These are phyloP conservation scores for Struthidea cinerea DNA, from an alignment of 2,113 vertebrate genomes.

Conservation along the genomic window DNA sequence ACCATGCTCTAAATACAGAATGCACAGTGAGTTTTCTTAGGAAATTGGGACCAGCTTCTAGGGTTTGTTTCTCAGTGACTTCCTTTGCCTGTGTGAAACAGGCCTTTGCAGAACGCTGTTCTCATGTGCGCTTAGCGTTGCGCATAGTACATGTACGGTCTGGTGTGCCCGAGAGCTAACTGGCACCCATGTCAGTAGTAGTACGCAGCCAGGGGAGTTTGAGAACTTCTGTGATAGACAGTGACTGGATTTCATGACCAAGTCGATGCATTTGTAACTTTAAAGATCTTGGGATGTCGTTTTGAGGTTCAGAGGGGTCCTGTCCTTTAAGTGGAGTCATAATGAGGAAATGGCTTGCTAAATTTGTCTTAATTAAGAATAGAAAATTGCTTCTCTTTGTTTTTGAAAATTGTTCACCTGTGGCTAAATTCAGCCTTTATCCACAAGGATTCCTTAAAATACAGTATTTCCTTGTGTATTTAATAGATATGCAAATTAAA, in stretches of 20 bases:
- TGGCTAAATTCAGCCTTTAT: background rate
- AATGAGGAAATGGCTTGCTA: background rate
- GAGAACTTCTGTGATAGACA: background rate
- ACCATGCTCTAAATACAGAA: background rate
- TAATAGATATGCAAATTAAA: background rate
- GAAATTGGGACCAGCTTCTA: background rate
- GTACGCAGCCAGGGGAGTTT: background rate
- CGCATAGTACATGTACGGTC: background rate
- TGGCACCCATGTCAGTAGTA: background rate
- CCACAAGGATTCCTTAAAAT: background rate
- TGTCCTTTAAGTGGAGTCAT: background rate
- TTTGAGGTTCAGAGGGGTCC: background rate
- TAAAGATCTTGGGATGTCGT: background rate
- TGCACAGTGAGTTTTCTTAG: background rate
- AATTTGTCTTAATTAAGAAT: background rate
- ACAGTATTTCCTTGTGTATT: background rate
- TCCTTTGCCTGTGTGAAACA: background rate
- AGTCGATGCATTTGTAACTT: background rate
- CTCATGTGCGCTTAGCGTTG: accelerated
- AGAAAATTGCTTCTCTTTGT: background rate
- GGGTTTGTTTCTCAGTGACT: background rate
- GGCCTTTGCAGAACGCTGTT: background rate
- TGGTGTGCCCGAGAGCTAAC: background rate
- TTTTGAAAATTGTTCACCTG: background rate
- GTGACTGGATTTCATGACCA: background rate